phyloP scores from a whole-genome alignment of 2,113 vertebrate genomes.

The Thamnophis sirtalis region DNA sequence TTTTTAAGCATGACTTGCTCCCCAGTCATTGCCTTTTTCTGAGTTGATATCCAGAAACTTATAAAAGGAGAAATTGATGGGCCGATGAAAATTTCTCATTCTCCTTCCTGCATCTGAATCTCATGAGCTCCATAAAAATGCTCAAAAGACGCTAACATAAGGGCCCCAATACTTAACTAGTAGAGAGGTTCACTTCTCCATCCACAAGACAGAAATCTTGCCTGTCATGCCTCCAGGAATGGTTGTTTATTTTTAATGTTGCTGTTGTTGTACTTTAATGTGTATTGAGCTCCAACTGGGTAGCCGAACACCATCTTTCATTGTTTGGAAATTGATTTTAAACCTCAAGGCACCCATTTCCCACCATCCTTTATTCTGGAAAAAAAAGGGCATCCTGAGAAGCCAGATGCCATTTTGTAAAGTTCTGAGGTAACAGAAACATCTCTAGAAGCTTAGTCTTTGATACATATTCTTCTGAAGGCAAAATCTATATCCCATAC shows the following conservation, averaged over 20 bases:
- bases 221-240: too few species aligned
- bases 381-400: too few species aligned
- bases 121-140: not conserved
- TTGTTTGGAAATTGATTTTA: too few species aligned
- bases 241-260: too few species aligned
- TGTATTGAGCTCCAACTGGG: too few species aligned
- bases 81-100: not conserved
- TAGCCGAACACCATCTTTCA: too few species aligned
- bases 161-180: too few species aligned
- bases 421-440: too few species aligned
- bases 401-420: too few species aligned
- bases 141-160: not conserved
- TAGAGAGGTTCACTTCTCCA: not conserved
- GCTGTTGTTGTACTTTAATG: too few species aligned
- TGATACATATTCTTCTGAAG: not conserved
- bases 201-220: not conserved
- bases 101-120: fast-evolving
- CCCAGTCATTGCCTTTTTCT: not conserved
- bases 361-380: too few species aligned
- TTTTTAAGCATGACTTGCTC: not conserved
- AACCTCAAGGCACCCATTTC: too few species aligned
- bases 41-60: not conserved
- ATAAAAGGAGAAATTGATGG: fast-evolving
- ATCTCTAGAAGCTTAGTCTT: not conserved
- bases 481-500: not conserved